Evolutionary conservation across 2,113 vertebrate species (phyloP), one percentile per base, ranked within the genome.

Genomic region (Recurvirostra avosetta): DNA sequence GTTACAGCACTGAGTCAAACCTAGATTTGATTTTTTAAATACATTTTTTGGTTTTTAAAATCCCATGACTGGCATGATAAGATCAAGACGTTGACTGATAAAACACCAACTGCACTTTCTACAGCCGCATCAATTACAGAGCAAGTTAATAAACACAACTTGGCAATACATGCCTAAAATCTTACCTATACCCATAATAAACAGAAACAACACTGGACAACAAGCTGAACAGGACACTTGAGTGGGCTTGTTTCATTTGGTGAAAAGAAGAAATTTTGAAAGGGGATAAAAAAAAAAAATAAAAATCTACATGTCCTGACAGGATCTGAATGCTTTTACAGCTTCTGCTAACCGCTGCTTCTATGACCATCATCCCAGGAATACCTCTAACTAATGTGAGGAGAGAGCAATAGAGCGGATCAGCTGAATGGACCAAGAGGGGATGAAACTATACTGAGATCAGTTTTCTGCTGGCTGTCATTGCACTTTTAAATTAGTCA

Each of bases 381-480:
- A n/a, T 8, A 47, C 2, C 10, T 72, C 40, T 21, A 55, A 22
- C 9, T 32, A 26, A 72, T 6, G 56, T 1, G 79, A 90, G 26
- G 15, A 8, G 2, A 67, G 1, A 41, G 12, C 6, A 81, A 25
- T 0, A 2, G 13, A 68, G 17, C 0, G 1, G 9, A 88, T 53
- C 36, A 70, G 19, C 15, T 58, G 17, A 52, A 81, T 5, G 5
- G 18, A 79, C 6, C 8, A 25, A 20, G 1, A 8, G 0, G 6
- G 21, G 14, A 59, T 14, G 84, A 76, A 90, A 68, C 12, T 32
- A 50, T 2, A 65, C 15, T 11, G 15, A 79, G 25, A 59, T 8
- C 2, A 11, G 21, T 50, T 29, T 88, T 88, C 20, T 86, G 32
- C 41, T 63, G 17, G 29, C 21, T 77, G 38, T 11, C 1, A 1